A percentile compares a stretch with the other conserved stretches of the same genome.
Conservation (phyloP, 2,113 vertebrate species). For the Copsychus sechellarum region DNA sequence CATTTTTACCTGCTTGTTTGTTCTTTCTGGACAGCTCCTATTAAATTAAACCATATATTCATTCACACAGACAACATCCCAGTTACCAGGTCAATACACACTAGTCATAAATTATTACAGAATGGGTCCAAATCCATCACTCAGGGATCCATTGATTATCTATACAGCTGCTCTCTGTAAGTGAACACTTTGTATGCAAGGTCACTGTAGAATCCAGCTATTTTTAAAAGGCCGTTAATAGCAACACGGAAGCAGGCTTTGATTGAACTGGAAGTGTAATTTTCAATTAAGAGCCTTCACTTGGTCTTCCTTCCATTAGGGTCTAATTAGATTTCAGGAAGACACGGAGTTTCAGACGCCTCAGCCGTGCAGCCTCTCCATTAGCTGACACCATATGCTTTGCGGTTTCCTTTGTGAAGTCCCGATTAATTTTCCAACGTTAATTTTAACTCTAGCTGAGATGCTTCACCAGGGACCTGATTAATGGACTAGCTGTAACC, state of each 20-base stretch:
- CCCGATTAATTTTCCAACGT: constrained; percentile 46
- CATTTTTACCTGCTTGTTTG: constrained; percentile 23
- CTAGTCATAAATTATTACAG: constrained; percentile 52
- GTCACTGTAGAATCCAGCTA: constrained; percentile 38
- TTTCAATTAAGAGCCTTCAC: constrained; percentile 67
- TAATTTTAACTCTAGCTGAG: constrained; percentile 65
- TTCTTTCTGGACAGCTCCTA: constrained; percentile 17
- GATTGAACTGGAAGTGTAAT: constrained; percentile 69
- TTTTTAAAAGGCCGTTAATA: constrained; percentile 46
- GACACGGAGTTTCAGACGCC: background rate
- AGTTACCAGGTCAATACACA: constrained; percentile 30
- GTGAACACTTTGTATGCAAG: constrained; percentile 46
- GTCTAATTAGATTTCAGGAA: constrained; percentile 70
- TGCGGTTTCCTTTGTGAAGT: constrained; percentile 15
- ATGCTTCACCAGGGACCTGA: constrained; percentile 43
- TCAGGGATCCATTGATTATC: constrained; percentile 49
- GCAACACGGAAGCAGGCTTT: constrained; percentile 38
- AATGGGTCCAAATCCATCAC: constrained; percentile 40
- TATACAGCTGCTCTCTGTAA: background rate
- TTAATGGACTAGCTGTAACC: constrained; percentile 53
- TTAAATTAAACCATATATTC: constrained; percentile 39
- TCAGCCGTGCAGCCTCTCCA: constrained; percentile 41
- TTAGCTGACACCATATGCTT: constrained; percentile 65
- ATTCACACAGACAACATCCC: constrained; percentile 27
- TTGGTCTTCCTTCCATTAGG: constrained; percentile 58